Conservation (phyloP, 2,888 invertebrate genomes). For the Rhabditoides inermis region DNA sequence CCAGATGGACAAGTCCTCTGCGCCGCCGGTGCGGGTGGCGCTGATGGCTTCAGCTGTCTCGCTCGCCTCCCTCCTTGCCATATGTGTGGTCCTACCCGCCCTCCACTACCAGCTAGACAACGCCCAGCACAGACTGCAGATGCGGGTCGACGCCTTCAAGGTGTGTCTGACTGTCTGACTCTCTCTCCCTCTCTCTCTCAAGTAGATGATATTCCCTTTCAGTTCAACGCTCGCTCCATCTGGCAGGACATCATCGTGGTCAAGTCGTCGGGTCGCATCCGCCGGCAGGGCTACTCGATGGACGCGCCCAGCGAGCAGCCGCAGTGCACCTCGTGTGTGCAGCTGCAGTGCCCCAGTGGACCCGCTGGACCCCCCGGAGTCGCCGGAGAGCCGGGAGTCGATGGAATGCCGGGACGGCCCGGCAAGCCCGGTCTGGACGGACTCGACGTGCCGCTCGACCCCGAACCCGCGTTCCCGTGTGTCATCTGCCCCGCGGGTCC, state of each 20-base stretch:
- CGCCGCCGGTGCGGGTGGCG: conserved; percentile 1
- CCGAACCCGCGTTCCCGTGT: conserved; percentile 51
- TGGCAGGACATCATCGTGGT: conserved; percentile 48
- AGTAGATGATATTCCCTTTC: conserved; percentile 13
- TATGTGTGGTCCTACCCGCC: conserved; percentile 35
- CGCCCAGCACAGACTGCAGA: conserved; percentile 39
- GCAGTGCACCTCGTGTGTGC: conserved; percentile 49
- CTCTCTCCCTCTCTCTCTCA: conserved; percentile 1
- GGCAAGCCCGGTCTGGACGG: conserved; percentile 51
- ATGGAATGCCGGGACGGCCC: conserved; percentile 30
- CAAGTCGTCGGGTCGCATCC: conserved; percentile 31
- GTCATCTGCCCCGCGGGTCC: conserved; percentile 51
- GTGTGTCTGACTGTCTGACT: conserved; percentile 12
- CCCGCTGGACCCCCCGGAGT: conserved; percentile 51
- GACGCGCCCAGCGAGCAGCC: conserved; percentile 18
- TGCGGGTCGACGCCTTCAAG: conserved; percentile 47
- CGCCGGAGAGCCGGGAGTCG: conserved; percentile 39
- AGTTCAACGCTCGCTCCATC: conserved; percentile 45
- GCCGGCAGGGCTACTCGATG: conserved; percentile 27
- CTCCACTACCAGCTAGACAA: conserved; percentile 38
- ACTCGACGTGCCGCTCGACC: conserved; percentile 49
- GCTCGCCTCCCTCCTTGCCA: conserved; percentile 28
- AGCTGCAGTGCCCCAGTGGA: conserved; percentile 50
- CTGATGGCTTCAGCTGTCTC: conserved; percentile 22
- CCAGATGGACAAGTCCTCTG: too few species aligned